Evolutionary conservation across 2,113 vertebrate species (phyloP), one percentile per base, ranked within the genome.

Genomic region (Python bivittatus): DNA sequence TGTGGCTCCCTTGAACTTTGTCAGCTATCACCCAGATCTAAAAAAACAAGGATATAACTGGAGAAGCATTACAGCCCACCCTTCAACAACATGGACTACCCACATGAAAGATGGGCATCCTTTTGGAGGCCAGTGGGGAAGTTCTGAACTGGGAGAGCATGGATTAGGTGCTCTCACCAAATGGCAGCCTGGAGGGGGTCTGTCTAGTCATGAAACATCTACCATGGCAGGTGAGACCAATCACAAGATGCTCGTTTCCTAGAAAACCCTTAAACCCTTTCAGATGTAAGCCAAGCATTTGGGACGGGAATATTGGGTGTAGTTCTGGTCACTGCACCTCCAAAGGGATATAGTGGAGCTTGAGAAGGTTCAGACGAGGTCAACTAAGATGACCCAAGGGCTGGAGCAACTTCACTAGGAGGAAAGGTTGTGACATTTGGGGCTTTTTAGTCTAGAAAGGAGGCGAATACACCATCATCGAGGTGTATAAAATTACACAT

Each of bases 1-100:
- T 97, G 79, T 98, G 99, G 92, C 98, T 99, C 85, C 99, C 99
- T 96, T 99, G 99, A 23, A 99, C 99, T 93, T 99, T 99, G 96
- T 99, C 98, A 54, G 99, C 99, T n/a, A 99, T 99, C 95, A 99
- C 98, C 99, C 99, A 99, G 94, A 99, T 98, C 99, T 99, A 91
- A 13, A 95, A 96, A 38, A 3, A 88, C 60, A 91, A 91, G 89
- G 3, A 29, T 25, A 10, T 4, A 2, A 29, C 6, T 38, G 92
- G 86, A 90, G 1, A 56, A 23, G 56, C 61, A 89, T 4, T 91
- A 2, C 8, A 58, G 13, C 54, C 20, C 44, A 17, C 1, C 68
- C 2, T 79, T 7, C 68, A 7, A 7, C 8, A 20, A 79, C 15
- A 38, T 8, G 2, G 6, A 38, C 38, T 9, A 33, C 68, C 15